Base-by-base conservation (phyloP, 2,797 vertebrate genomes). In the Lates japonicus region DNA sequence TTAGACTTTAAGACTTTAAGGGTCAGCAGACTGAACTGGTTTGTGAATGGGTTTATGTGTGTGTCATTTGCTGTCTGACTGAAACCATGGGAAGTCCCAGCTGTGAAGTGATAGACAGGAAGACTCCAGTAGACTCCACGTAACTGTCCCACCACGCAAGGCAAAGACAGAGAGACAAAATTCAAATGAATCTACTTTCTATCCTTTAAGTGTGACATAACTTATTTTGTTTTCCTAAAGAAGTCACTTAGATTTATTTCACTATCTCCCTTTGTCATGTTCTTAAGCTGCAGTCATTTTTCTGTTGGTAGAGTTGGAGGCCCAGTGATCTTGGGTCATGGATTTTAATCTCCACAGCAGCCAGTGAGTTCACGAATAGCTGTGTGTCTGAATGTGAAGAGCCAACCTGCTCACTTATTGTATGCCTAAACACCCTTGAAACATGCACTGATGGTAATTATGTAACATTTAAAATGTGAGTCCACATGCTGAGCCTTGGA, bases 71-170 rank as follows among this genome's bases (percentile, higher is more conserved):
- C 29, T 41, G 57, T 48, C 49, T 44, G 49, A 54, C 17, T 59
- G 58, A 81, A 85, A 81, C 66, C 62, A 20, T 16, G 8, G 55
- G 51, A 86, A 70, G 67, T 61, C 70, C 72, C 46, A 52, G 63
- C 61, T 74, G 71, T 57, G 72, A 76, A 83, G 70, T 52, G 70
- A 76, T 19, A 68, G 44, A 80, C 68, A 62, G 52, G 51, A 51
- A 74, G 70, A 65, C 85, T 80, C 68, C 48, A 62, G 58, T 9
- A 20, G 35, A 39, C 79, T 29, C 25, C 48, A 54, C 2, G 22
- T 16, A 54, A 55, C 70, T 63, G 73, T 59, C 51, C 52, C 52
- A n/a, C 29, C n/a, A 33, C 58, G 63, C 35, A 13, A 29, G 17
- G 31, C 58, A 60, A 39, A 31, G 11, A 46, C 31, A 13, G n/a